Evolutionary conservation across 2,888 invertebrate genomes (phyloP), one percentile per base, ranked within the genome.

Genomic region (Ecliptopera silaceata): DNA sequence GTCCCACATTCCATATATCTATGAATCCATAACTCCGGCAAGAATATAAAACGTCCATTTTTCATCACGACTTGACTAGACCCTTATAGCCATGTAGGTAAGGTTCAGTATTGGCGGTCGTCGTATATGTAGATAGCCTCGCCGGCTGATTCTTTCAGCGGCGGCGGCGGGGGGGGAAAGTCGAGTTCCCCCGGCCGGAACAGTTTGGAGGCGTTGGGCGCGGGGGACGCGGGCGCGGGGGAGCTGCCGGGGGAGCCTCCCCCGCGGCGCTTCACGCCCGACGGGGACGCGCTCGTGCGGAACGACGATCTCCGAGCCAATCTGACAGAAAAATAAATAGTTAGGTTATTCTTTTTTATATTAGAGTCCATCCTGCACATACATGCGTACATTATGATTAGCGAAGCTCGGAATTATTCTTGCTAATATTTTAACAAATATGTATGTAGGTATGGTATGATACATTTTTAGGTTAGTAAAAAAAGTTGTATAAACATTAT

Each of bases 241-340:
- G 61, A 56, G 32, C 82, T 75, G 59, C 83, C 82, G 2, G 89
- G 86, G 10, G 86, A 86, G 5, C 88, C 88, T 36, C 87, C 88
- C 59, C 88, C 88, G 69, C 91, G 88, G 17, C 90, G 80, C 77
- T 90, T 90, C 72, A 89, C 88, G 42, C 88, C 89, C 68, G 86
- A 75, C 13, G 87, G 80, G 6, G 81, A 77, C 31, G 92, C 64
- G 1, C 76, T 69, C 34, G 53, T 84, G 54, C 95, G 92, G 84
- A 95, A 94, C 17, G 95, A 94, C 0, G 94, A 95, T 41, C 94
- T 92, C 31, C 95, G 89, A 5, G 95, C 94, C 75, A 95, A 91
- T 68, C 95, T 93, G 44, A 10, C 2, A 6, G 15, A 38, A 1
- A 26, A 15, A 32, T 4, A 3, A 32, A 32, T 32, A 6, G 3